phyloP scores from a whole-genome alignment of 2,888 invertebrate species.

The Crocallis elinguaria region DNA sequence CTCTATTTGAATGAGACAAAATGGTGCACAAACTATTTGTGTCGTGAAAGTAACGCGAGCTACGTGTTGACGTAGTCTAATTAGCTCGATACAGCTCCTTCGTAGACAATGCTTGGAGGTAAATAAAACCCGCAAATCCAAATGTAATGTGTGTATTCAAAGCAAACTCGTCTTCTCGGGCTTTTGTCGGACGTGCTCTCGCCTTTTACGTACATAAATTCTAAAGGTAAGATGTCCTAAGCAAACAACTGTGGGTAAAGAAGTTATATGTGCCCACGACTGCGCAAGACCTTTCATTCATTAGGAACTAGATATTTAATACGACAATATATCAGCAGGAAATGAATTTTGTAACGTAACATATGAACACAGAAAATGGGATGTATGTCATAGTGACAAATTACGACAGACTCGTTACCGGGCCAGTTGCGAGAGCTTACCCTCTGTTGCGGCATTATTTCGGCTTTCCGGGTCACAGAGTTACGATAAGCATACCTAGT shows the following conservation, averaged over 20 bases:
- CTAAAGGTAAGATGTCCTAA: constrained; percentile 47
- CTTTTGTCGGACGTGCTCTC: constrained; percentile 36
- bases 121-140: constrained; percentile 20
- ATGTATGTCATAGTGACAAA: constrained; percentile 36
- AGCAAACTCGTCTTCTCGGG: constrained; percentile 41
- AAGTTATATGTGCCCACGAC: constrained; percentile 19
- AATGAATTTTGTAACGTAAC: constrained; percentile 14
- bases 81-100: constrained; percentile 34
- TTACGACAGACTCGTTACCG: constrained; percentile 35
- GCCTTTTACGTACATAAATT: constrained; percentile 33
- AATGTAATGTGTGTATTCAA: constrained; percentile 42
- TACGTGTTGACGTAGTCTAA: constrained; percentile 39
- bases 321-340: background rate
- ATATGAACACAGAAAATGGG: constrained; percentile 19
- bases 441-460: constrained; percentile 36
- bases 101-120: constrained; percentile 8
- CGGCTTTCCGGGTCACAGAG: constrained; percentile 35
- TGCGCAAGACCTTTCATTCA: constrained; percentile 9
- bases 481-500: constrained; percentile 12
- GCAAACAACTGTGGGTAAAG: constrained; percentile 42
- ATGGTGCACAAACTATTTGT: constrained; percentile 66
- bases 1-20: constrained; percentile 69
- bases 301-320: constrained; percentile 12
- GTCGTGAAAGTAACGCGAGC: constrained; percentile 50
- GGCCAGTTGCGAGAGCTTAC: constrained; percentile 27